Percentiles rank a stretch among this genome's conserved stretches.
These are phyloP conservation scores for Excalfactoria chinensis DNA, from an alignment of 2,113 vertebrate species.

Conservation along the genomic window DNA sequence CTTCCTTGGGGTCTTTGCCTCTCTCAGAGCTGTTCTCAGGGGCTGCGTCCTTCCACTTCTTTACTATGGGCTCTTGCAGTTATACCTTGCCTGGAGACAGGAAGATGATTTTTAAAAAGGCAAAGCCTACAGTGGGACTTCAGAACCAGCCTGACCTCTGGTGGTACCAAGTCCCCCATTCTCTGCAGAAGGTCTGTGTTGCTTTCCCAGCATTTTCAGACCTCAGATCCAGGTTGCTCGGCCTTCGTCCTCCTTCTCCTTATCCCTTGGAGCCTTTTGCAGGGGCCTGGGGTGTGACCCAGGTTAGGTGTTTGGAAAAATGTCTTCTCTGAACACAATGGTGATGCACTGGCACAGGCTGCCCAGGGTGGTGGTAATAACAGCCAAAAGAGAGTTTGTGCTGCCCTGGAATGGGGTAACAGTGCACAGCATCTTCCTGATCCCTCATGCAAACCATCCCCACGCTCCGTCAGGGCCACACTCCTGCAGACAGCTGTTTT, in stretches of 20 bases:
- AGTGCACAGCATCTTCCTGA: neutral
- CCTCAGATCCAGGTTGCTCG: neutral
- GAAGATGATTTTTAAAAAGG: neutral
- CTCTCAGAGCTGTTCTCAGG: neutral
- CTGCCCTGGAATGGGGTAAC: neutral
- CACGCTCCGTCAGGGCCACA: neutral
- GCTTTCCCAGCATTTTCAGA: neutral
- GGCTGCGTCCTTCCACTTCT: neutral
- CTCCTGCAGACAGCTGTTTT: neutral
- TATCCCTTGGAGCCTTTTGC: neutral
- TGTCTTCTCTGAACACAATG: too few species aligned
- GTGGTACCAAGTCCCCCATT: fast-evolving
- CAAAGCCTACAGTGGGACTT: neutral
- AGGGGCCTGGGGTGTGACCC: neutral
- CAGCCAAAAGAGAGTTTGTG: neutral
- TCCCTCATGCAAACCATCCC: neutral
- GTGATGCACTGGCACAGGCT: too few species aligned
- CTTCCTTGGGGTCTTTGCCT: neutral
- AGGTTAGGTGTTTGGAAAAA: too few species aligned
- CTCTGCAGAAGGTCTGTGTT: neutral
- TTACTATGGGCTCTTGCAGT: neutral
- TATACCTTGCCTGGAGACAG: neutral
- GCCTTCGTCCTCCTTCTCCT: neutral
- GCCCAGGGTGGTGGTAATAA: too few species aligned
- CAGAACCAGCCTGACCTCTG: neutral